Base-by-base conservation (phyloP, 1,140 invertebrate genomes). In the Galendromus occidentalis region DNA sequence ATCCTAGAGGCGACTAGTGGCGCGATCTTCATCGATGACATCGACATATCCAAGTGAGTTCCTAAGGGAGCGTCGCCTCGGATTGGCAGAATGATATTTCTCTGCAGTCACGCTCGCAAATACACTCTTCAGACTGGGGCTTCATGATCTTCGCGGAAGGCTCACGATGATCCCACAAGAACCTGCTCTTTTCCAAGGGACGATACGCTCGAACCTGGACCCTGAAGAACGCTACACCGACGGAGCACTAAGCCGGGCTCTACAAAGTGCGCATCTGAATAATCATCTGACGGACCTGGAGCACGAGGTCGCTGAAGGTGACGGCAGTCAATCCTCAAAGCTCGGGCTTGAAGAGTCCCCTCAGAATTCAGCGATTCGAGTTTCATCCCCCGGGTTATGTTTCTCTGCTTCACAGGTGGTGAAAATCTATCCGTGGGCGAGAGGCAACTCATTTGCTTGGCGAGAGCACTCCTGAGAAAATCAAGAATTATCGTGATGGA, bases 161-260 rank as follows among this genome's bases (percentile, higher is more conserved):
- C 79, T 95, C 28, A 94, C 91, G n/a, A 91, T 92, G 71, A 91
- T 93, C 75, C 86, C 86, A 55, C 86, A 87, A 78, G 51, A 59
- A 17, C 51, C 51, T 1, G 25, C 33, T 14, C 4, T 59, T 17
- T 59, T 59, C 33, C 1, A 59, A 18, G 51, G 51, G 9, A 59
- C 51, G 14, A 25, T 59, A 20, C 51, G 51, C 14, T 59, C 51
- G n/a, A 59, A 59, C 25, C 20, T 59, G 5, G 51, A 59, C 20
- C 51, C 51, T 0, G 14, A 59, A 17, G 51, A 33, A 2, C 12
- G 17, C 2, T 59, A 29, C 9, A 20, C 51, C 12, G 51, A 59
- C 33, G 51, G 25, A 59, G 85, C 89, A 72, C 79, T 97, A 64
- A 85, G 83, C 81, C 81, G 80, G 68, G 85, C 86, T 17, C 74